phyloP scores from a whole-genome alignment of 1,140 invertebrate genomes.

The Nasonia giraulti region DNA sequence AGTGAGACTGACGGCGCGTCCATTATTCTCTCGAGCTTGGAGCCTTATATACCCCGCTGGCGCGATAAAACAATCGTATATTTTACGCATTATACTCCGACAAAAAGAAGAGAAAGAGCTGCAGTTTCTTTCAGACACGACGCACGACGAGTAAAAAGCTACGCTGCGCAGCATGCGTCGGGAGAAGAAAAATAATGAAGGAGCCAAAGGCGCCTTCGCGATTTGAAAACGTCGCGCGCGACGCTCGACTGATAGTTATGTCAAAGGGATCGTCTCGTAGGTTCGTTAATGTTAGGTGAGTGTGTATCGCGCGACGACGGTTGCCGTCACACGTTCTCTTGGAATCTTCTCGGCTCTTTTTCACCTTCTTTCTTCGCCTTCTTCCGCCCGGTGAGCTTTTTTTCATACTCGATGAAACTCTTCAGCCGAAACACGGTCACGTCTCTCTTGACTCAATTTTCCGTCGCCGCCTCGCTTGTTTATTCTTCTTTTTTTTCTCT shows the following conservation, averaged over 20 bases:
- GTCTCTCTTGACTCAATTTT: constrained; percentile 37
- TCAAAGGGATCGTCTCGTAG: too few relatives aligned
- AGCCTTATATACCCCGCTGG: too few relatives aligned
- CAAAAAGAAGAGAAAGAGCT: background rate
- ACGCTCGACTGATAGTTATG: too few relatives aligned
- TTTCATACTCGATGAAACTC: constrained; percentile 36
- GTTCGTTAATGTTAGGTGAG: too few relatives aligned
- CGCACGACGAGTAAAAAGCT: background rate
- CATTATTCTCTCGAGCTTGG: background rate
- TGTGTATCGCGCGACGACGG: background rate
- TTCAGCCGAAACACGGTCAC: constrained; percentile 28
- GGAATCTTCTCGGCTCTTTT: too few relatives aligned
- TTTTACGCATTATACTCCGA: background rate
- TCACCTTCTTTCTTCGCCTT: background rate
- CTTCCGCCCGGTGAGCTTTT: background rate
- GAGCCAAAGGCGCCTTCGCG: background rate
- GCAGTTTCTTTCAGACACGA: background rate
- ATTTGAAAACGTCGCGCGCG: background rate
- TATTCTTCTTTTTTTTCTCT: constrained; percentile 3
- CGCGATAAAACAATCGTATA: background rate
- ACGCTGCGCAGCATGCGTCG: too few relatives aligned
- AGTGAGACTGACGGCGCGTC: background rate
- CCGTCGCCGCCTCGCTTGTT: constrained; percentile 1
- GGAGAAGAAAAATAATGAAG: constrained; percentile 5
- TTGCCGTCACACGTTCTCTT: too few relatives aligned